Percentiles rank a stretch among this genome's conserved stretches.
These are phyloP conservation scores for Brienomyrus longianalis DNA, from an alignment of 2,113 vertebrate genomes.

Conservation along the genomic window DNA sequence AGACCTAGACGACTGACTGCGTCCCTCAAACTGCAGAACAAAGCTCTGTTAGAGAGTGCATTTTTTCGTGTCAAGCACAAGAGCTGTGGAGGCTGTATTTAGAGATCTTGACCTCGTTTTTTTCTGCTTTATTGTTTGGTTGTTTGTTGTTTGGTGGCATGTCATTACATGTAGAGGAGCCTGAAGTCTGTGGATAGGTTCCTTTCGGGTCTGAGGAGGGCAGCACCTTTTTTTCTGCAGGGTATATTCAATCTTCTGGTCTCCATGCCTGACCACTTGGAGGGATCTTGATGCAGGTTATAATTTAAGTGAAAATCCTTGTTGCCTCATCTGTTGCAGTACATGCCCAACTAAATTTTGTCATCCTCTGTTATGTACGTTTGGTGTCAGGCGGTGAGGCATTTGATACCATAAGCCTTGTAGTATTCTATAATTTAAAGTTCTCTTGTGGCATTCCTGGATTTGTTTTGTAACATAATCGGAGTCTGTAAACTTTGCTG, in stretches of 20 bases:
- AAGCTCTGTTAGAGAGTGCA: not conserved
- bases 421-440: not conserved
- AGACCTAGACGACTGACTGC: not conserved
- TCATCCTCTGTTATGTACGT: not conserved
- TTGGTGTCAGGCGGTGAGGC: not conserved
- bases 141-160: not conserved
- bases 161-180: not conserved
- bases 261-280: not conserved
- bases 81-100: not conserved
- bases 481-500: not conserved
- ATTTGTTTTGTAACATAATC: conserved; percentile 9
- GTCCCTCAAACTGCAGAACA: not conserved
- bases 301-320: not conserved
- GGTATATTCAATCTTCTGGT: not conserved
- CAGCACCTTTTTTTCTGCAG: not conserved
- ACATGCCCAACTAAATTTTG: not conserved
- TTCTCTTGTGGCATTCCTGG: not conserved
- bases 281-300: not conserved
- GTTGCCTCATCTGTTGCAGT: not conserved
- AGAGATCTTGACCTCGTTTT: not conserved
- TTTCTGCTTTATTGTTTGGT: not conserved
- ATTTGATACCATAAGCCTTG: not conserved
- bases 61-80: not conserved
- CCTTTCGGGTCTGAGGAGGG: not conserved
- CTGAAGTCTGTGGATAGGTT: not conserved